Percentiles rank a stretch among this genome's conserved stretches.
phyloP scores from a whole-genome alignment of 2,113 vertebrate species.

The Taurulus bubalis region DNA sequence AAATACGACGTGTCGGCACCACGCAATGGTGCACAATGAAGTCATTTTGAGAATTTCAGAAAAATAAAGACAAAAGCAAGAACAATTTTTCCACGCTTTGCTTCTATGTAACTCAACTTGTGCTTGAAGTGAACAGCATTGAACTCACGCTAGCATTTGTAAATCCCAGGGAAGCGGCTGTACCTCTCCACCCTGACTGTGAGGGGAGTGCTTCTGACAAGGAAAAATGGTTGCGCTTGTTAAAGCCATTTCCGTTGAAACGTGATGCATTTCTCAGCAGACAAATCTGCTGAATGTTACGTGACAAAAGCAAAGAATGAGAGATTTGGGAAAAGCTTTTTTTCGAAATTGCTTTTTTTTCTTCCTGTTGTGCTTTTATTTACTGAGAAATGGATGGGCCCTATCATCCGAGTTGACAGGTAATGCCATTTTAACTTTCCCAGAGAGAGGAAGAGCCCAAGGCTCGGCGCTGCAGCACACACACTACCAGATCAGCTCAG shows the following conservation, averaged over 20 bases:
- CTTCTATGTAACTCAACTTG: constrained; percentile 3
- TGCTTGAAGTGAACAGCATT: constrained; percentile 4
- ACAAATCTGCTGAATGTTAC: constrained; percentile 45
- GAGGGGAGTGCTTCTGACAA: constrained; percentile 42
- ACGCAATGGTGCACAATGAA: neutral
- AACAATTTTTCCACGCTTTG: neutral
- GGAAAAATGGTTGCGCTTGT: constrained; percentile 40
- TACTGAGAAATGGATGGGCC: constrained; percentile 51
- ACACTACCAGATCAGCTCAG: constrained; percentile 24
- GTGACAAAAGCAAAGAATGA: constrained; percentile 63
- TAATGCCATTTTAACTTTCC: constrained; percentile 65
- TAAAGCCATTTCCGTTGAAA: constrained; percentile 51
- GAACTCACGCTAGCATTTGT: constrained; percentile 29
- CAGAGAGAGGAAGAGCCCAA: constrained; percentile 50
- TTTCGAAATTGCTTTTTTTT: constrained; percentile 43
- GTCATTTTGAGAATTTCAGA: neutral
- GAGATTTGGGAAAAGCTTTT: constrained; percentile 65
- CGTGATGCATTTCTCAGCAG: constrained; percentile 45
- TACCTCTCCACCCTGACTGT: neutral
- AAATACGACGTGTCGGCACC: neutral
- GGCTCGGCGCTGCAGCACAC: constrained; percentile 44
- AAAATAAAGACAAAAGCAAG: neutral
- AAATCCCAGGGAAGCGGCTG: constrained; percentile 47
- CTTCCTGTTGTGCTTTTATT: constrained; percentile 60
- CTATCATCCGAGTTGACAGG: constrained; percentile 63